These are phyloP conservation scores for Aphaenogaster rudis DNA, from an alignment of 1,140 invertebrate genomes.

Conservation along the genomic window DNA sequence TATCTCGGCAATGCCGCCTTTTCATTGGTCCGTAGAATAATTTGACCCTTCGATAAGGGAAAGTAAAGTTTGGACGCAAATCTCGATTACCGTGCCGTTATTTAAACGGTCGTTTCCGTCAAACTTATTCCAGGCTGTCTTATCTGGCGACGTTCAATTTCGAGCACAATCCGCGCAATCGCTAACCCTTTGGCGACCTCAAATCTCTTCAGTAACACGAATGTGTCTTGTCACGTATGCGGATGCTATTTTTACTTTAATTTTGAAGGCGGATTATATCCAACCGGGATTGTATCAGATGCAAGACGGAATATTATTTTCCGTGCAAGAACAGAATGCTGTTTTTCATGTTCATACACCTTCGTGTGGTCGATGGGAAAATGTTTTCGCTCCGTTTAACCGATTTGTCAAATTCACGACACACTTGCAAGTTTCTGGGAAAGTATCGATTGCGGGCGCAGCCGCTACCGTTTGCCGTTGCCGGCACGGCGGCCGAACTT, in stretches of 20 bases:
- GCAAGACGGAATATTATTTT: conserved; percentile 11
- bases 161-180: conserved; percentile 4
- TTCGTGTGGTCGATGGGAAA: conserved; percentile 22
- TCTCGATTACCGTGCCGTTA: background rate
- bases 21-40: conserved; percentile 60
- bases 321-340: background rate
- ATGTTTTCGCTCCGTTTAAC: conserved; percentile 9
- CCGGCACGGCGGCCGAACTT: conserved; percentile 52
- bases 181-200: background rate
- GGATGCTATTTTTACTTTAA: background rate
- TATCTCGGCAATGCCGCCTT: conserved; percentile 60
- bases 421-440: conserved; percentile 62
- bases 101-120: conserved; percentile 33
- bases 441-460: conserved; percentile 65
- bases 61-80: conserved; percentile 41
- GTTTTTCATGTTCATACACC: conserved; percentile 14
- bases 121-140: conserved; percentile 38
- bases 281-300: background rate
- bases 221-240: background rate
- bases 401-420: conserved; percentile 58
- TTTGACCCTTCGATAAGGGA: conserved; percentile 68
- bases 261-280: background rate
- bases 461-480: conserved; percentile 32
- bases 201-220: background rate
- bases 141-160: conserved; percentile 51